Conservation (phyloP, 2,797 vertebrate genomes). For the Gallirallus australis region DNA sequence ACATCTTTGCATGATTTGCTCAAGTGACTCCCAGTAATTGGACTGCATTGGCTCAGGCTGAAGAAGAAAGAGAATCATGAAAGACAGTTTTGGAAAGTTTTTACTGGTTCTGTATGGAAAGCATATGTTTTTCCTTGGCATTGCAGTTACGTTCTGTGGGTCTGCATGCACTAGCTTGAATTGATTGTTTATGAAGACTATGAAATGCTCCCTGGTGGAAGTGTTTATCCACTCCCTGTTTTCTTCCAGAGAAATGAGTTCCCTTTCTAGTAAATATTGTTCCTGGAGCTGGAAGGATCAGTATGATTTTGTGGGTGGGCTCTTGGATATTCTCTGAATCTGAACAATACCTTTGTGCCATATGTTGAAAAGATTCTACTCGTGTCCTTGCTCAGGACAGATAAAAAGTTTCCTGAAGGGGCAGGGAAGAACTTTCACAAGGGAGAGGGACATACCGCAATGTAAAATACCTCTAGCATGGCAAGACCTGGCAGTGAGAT, state of each 20-base stretch:
- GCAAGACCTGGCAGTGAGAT: background rate
- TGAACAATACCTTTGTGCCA: background rate
- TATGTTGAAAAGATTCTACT: background rate
- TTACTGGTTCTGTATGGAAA: slow-evolving; percentile 12
- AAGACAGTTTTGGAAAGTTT: background rate
- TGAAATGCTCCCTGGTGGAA: background rate
- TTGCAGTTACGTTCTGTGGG: background rate
- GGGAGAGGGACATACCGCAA: background rate
- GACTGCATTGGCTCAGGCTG: background rate
- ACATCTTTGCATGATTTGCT: background rate
- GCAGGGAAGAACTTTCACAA: background rate
- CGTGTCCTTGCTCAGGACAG: background rate
- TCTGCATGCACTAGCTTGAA: background rate
- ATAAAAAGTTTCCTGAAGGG: background rate
- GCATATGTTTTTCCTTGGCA: background rate
- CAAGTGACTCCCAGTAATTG: background rate
- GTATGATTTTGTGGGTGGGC: background rate
- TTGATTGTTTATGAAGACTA: background rate
- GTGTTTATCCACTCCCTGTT: background rate
- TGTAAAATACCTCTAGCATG: background rate
- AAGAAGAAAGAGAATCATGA: background rate
- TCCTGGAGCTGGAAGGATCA: background rate
- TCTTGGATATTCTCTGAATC: background rate
- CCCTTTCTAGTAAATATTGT: background rate
- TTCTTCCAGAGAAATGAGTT: background rate